Evolutionary conservation across 1,140 invertebrate species (phyloP).

Genomic region (Penaeus chinensis): DNA sequence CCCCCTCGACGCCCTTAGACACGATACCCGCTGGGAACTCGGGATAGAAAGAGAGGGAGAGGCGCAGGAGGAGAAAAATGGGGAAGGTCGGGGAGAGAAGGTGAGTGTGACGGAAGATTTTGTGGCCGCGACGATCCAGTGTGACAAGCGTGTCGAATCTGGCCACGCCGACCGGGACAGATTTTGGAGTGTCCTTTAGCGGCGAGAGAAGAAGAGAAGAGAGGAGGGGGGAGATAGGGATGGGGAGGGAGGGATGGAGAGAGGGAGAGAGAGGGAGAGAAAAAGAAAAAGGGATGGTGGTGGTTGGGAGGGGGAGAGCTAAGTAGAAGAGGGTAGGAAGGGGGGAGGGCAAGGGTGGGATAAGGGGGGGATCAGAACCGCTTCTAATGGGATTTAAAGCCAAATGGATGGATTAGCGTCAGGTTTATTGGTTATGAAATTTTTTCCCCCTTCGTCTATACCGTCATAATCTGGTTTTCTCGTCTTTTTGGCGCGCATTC

Average conservation of each 20-base stretch:
- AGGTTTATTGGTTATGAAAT: slow-evolving; percentile 60
- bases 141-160: slow-evolving; percentile 30
- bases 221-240: neutral
- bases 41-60: neutral
- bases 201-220: neutral
- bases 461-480: slow-evolving; percentile 55
- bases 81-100: neutral
- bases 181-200: slow-evolving; percentile 54
- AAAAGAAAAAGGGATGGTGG: neutral
- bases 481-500: too few species aligned
- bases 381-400: slow-evolving; percentile 56
- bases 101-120: slow-evolving; percentile 14
- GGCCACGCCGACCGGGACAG: slow-evolving; percentile 28
- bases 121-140: slow-evolving; percentile 15
- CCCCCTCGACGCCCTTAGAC: neutral
- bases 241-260: neutral
- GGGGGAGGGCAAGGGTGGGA: neutral
- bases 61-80: neutral
- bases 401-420: slow-evolving; percentile 57
- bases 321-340: neutral
- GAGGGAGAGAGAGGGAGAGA: neutral
- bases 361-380: slow-evolving; percentile 50
- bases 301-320: neutral
- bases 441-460: slow-evolving; percentile 53
- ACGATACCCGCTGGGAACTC: neutral